A percentile compares a stretch with the other conserved stretches of the same genome.
These are phyloP conservation scores for Rhadinocentrus ornatus DNA, from an alignment of 2,797 vertebrate genomes.

Conservation along the genomic window DNA sequence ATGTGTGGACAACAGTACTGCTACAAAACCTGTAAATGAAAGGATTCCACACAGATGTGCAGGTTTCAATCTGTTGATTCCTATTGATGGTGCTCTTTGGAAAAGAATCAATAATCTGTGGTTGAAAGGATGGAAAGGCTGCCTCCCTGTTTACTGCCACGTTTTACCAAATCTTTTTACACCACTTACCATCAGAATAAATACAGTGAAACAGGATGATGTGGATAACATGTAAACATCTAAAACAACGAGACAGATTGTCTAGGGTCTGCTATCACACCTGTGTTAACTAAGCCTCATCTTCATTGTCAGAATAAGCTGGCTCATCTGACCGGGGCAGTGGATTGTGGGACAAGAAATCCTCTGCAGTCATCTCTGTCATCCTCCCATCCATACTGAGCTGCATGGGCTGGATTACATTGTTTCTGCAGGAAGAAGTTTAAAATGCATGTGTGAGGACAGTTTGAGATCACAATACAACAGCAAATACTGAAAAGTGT, in stretches of 20 bases:
- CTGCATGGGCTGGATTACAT: constrained; percentile 92
- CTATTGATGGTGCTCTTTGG: too few relatives aligned
- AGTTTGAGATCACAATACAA: too few relatives aligned
- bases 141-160: background rate
- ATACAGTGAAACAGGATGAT: background rate
- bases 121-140: background rate
- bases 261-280: background rate
- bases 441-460: too few relatives aligned
- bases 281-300: constrained; percentile 49
- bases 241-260: background rate
- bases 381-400: constrained; percentile 88
- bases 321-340: constrained; percentile 69
- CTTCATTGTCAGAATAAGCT: constrained; percentile 69
- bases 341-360: constrained; percentile 82
- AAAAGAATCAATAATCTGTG: background rate
- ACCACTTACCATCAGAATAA: background rate
- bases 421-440: constrained; percentile 76
- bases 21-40: background rate
- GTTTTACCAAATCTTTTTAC: background rate
- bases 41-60: too few relatives aligned
- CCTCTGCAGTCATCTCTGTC: constrained; percentile 82
- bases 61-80: too few relatives aligned
- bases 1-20: too few relatives aligned
- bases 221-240: background rate
- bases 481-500: background rate